Evolutionary conservation across 2,797 vertebrate genomes (phyloP).

Genomic region (Hozukius guyotensis): DNA sequence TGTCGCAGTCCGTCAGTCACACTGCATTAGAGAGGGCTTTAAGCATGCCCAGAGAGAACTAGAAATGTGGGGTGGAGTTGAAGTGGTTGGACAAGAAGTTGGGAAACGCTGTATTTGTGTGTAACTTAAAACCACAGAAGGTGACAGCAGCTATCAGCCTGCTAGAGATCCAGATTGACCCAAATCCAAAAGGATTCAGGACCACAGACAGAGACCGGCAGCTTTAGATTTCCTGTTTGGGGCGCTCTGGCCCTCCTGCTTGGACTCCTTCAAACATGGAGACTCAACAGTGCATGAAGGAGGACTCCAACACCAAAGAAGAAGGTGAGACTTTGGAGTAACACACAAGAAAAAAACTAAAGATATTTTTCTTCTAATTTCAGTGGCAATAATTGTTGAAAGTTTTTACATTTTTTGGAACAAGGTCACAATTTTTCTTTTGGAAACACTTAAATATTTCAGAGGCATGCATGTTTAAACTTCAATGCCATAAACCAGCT

Average conservation of each 20-base stretch:
- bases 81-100: constrained; percentile 36
- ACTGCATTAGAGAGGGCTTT: background rate
- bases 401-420: background rate
- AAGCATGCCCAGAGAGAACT: background rate
- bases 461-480: background rate
- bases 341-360: background rate
- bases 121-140: constrained; percentile 54
- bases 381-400: background rate
- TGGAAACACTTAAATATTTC: background rate
- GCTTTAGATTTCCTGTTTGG: background rate
- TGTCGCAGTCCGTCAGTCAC: constrained; percentile 66
- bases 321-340: constrained; percentile 53
- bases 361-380: background rate
- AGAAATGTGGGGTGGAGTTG: constrained; percentile 17
- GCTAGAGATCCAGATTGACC: constrained; percentile 23
- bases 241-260: background rate
- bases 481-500: background rate
- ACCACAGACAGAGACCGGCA: constrained; percentile 4
- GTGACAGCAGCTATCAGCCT: background rate
- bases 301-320: constrained; percentile 40
- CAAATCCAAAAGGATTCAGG: constrained; percentile 24
- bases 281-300: constrained; percentile 3
- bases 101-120: constrained; percentile 42
- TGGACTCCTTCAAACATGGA: constrained; percentile 53
- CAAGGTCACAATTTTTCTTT: background rate